Conservation (phyloP, 2,113 vertebrate genomes). For the Heliornis fulica region DNA sequence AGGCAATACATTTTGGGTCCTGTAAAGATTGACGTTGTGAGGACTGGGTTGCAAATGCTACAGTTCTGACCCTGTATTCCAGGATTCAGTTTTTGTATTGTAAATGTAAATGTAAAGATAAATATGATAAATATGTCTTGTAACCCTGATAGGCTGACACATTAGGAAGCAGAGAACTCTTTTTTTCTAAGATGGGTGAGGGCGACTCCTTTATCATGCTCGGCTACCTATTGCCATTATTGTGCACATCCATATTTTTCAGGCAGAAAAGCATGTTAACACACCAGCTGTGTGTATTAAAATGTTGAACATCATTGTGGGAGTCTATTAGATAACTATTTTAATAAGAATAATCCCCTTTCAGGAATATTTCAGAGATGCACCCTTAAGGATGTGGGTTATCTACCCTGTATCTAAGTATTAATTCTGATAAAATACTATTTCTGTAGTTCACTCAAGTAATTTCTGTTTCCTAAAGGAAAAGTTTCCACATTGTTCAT, state of each 20-base stretch:
- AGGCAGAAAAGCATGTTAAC: background rate
- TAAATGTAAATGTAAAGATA: no score
- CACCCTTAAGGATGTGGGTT: background rate
- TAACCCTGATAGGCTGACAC: background rate
- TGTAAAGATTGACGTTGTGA: background rate
- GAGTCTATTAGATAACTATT: background rate
- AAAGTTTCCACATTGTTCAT: slow-evolving; percentile 28
- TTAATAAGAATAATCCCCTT: slow-evolving; percentile 2
- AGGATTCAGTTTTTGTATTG: background rate
- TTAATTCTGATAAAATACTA: background rate
- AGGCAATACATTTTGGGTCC: background rate
- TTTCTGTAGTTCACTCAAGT: slow-evolving; percentile 15
- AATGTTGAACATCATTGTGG: background rate
- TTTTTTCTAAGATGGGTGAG: background rate
- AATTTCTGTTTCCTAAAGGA: background rate
- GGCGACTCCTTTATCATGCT: background rate
- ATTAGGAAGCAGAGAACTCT: background rate
- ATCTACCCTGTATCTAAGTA: background rate
- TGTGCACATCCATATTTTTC: background rate
- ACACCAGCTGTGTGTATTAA: background rate
- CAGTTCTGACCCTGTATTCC: background rate
- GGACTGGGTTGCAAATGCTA: background rate
- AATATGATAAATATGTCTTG: background rate
- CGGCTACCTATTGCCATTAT: background rate
- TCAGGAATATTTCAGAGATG: background rate